Conservation (phyloP, 2,113 vertebrate species). For the Dicerorhinus sumatrensis region DNA sequence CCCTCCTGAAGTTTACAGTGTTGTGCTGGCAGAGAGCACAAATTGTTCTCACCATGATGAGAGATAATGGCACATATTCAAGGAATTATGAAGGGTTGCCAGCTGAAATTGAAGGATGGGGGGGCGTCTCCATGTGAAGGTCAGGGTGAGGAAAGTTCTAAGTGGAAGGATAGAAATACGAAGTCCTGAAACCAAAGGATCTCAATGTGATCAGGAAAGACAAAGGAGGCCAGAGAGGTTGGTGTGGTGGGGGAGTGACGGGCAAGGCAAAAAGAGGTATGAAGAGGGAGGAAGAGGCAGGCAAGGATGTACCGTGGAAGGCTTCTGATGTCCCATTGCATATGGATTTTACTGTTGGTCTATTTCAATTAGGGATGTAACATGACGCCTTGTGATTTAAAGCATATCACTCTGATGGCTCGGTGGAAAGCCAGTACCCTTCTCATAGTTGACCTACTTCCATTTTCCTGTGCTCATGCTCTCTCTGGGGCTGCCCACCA, state of each 20-base stretch:
- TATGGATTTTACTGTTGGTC: background rate
- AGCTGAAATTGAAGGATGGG: background rate
- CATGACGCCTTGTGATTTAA: background rate
- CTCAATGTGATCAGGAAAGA: background rate
- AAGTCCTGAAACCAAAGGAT: background rate
- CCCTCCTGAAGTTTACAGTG: background rate
- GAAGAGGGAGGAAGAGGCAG: background rate
- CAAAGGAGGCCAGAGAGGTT: background rate
- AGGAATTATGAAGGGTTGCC: background rate
- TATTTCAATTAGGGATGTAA: background rate
- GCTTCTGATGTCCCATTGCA: background rate
- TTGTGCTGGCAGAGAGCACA: background rate
- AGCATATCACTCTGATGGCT: background rate
- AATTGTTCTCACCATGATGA: background rate
- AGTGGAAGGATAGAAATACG: background rate
- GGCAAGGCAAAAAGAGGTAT: background rate
- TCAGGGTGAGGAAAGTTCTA: background rate
- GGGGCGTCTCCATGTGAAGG: background rate
- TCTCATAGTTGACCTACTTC: background rate
- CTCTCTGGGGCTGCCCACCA: background rate
- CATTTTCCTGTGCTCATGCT: background rate
- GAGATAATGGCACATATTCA: background rate
- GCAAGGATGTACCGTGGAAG: rapidly evolving
- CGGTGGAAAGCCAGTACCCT: background rate
- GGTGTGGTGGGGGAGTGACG: rapidly evolving